Percentiles rank a stretch among this genome's conserved stretches.
phyloP scores from a whole-genome alignment of 2,797 vertebrate genomes.

The Serranus cabrilla region DNA sequence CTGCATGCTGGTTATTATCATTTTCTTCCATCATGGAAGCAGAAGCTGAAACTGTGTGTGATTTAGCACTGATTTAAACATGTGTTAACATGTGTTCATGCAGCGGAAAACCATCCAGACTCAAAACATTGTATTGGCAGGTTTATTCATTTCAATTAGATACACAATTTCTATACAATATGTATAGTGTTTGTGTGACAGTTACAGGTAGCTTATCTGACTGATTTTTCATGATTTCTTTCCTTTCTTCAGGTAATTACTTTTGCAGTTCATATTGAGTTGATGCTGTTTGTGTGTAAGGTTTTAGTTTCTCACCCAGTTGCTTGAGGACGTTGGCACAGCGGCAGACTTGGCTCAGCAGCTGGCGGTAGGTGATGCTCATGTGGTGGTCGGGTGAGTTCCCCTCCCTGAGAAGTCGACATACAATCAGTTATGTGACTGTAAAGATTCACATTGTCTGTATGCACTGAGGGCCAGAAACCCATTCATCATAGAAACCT shows the following conservation, averaged over 20 bases:
- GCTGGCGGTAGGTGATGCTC: constrained; percentile 84
- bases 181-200: too few species aligned
- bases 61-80: not conserved
- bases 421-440: not conserved
- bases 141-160: too few species aligned
- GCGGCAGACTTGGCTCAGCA: constrained; percentile 87
- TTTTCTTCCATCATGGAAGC: not conserved
- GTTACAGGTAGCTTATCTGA: too few species aligned
- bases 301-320: constrained; percentile 79
- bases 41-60: not conserved
- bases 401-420: constrained; percentile 83
- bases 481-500: too few species aligned
- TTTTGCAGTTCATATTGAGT: not conserved
- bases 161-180: too few species aligned
- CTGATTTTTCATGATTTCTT: too few species aligned
- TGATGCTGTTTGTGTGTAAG: not conserved
- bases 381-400: constrained; percentile 84
- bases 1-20: constrained; percentile 1
- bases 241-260: too few species aligned
- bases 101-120: too few species aligned
- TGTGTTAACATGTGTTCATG: too few species aligned
- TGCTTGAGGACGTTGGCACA: constrained; percentile 87
- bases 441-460: not conserved
- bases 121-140: too few species aligned
- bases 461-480: not conserved